Evolutionary conservation across 2,113 vertebrate genomes (phyloP).

Genomic region (Pygoscelis adeliae): DNA sequence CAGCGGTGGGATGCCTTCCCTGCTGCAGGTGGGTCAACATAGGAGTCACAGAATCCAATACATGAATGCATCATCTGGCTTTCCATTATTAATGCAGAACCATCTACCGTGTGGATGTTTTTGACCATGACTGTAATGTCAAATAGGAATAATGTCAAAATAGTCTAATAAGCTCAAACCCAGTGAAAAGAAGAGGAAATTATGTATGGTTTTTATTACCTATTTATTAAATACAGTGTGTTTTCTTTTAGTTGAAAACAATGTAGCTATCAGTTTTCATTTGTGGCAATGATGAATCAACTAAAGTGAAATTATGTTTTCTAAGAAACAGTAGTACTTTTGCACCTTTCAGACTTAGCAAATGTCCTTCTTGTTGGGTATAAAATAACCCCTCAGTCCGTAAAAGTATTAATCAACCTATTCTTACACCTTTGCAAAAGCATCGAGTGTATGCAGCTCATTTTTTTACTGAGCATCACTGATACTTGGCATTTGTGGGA

Average conservation of each 20-base stretch:
- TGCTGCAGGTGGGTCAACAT: not conserved
- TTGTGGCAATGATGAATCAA: not conserved
- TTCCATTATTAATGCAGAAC: not conserved
- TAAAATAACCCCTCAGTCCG: not conserved
- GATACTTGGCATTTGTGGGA: not conserved
- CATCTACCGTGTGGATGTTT: not conserved
- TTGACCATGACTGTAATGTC: not conserved
- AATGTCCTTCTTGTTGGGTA: not conserved
- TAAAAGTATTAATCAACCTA: not conserved
- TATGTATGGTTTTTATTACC: not conserved
- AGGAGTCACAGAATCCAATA: not conserved
- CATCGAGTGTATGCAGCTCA: not conserved
- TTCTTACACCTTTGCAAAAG: not conserved
- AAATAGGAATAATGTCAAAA: not conserved
- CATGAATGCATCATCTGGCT: not conserved
- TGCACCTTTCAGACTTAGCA: not conserved
- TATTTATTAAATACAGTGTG: not conserved
- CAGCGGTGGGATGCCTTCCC: not conserved
- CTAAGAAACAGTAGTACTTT: not conserved
- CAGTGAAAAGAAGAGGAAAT: not conserved
- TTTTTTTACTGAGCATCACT: not conserved
- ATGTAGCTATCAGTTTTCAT: not conserved
- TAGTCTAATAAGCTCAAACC: not conserved
- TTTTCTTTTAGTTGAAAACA: not conserved
- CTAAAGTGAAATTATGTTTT: not conserved